phyloP scores from a whole-genome alignment of 1,140 invertebrate genomes.

The Colletes gigas region DNA sequence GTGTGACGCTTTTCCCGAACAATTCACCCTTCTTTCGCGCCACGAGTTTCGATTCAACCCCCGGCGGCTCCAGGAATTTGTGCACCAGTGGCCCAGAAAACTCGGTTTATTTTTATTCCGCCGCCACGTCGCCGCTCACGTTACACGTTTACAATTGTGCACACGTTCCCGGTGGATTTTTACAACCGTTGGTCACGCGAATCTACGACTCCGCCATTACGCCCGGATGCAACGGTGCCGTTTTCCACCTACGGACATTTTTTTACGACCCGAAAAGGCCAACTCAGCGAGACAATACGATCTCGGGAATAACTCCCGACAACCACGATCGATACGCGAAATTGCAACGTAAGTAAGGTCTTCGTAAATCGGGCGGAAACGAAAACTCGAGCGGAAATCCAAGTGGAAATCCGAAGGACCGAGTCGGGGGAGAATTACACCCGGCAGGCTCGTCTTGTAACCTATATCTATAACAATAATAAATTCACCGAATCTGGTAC shows the following conservation, averaged over 20 bases:
- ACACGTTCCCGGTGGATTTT: conserved; percentile 32
- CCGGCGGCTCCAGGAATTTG: background rate
- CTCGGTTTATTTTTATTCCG: conserved; percentile 30
- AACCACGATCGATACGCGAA: conserved; percentile 2
- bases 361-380: conserved; percentile 1
- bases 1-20: too few relatives aligned
- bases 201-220: background rate
- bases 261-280: background rate
- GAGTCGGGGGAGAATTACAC: background rate
- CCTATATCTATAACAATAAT: too few relatives aligned
- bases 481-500: too few relatives aligned
- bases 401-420: background rate
- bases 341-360: background rate
- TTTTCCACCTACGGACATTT: conserved; percentile 7
- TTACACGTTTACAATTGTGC: conserved; percentile 44
- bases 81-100: conserved; percentile 38
- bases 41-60: background rate
- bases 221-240: background rate
- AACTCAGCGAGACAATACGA: background rate
- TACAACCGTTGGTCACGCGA: conserved; percentile 47
- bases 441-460: too few relatives aligned
- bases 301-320: background rate
- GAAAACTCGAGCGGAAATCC: background rate
- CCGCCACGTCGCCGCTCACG: conserved; percentile 10
- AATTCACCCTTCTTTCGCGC: background rate